phyloP scores from a whole-genome alignment of 92 coral and sea anemone species.

The Palythoa heliodiscus region DNA sequence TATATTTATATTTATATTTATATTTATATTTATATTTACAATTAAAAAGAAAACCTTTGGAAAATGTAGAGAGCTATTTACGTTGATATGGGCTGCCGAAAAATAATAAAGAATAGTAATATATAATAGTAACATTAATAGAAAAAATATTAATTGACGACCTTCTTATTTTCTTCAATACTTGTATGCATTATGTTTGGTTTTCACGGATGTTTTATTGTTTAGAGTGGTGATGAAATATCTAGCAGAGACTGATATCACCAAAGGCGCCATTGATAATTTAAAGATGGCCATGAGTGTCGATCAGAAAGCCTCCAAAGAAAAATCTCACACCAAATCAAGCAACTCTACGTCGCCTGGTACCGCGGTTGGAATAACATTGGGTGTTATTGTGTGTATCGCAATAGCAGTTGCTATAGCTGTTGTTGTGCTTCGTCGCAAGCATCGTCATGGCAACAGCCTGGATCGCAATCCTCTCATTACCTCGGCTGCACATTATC shows the following conservation, averaged over 20 bases:
- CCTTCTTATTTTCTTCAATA: neutral
- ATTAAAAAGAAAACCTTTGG: too few species aligned
- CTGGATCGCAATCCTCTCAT: slow-evolving; percentile 13
- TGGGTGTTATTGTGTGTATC: slow-evolving; percentile 65
- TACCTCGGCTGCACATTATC: slow-evolving; percentile 21
- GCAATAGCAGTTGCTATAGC: slow-evolving; percentile 57
- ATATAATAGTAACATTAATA: too few species aligned
- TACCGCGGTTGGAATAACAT: slow-evolving; percentile 67
- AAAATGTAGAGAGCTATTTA: too few species aligned
- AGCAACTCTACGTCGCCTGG: slow-evolving; percentile 60
- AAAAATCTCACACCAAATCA: slow-evolving; percentile 40
- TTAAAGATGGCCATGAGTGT: neutral
- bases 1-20: too few species aligned
- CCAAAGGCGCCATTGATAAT: slow-evolving; percentile 33
- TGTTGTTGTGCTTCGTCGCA: slow-evolving; percentile 65
- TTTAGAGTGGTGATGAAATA: slow-evolving; percentile 27
- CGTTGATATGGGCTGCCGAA: too few species aligned
- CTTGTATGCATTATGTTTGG: neutral
- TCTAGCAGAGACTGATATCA: slow-evolving; percentile 25
- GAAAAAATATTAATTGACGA: too few species aligned
- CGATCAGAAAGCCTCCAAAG: neutral
- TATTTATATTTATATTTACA: too few species aligned
- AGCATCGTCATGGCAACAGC: slow-evolving; percentile 5
- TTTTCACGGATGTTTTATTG: too few species aligned
- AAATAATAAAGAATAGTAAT: too few species aligned